Conservation (phyloP, 2,113 vertebrate genomes). For the Holacanthus passer region DNA sequence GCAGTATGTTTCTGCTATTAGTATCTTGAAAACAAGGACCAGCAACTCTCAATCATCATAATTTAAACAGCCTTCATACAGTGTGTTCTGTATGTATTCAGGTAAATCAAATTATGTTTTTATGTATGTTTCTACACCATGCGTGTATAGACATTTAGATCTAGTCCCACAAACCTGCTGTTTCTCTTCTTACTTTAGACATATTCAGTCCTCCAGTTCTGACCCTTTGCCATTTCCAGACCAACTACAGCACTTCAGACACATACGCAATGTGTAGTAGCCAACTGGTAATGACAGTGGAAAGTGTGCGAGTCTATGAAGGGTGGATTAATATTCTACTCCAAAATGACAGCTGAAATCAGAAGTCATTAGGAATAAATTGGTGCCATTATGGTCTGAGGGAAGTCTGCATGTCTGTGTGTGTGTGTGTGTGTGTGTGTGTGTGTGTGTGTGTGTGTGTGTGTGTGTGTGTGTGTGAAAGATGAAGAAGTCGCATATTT, state of each 20-base stretch:
- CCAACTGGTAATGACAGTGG: conserved; percentile 11
- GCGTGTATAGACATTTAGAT: background rate
- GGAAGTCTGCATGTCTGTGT: no score
- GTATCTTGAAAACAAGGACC: no score
- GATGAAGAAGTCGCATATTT: conserved; percentile 38
- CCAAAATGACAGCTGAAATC: conserved; percentile 66
- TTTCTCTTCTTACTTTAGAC: background rate
- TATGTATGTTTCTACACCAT: background rate
- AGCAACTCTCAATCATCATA: no score
- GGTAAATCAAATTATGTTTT: no score
- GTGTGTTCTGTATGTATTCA: background rate
- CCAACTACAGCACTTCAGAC: background rate
- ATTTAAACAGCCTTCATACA: background rate
- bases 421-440: no score
- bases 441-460: conserved; percentile 12
- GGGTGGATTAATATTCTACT: conserved; percentile 64
- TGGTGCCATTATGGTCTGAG: conserved; percentile 68
- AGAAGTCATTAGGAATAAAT: conserved; percentile 76
- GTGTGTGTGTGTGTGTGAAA: conserved; percentile 22
- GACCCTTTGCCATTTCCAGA: background rate
- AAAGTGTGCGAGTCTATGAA: background rate
- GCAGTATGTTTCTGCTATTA: no score
- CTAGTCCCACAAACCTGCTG: no score
- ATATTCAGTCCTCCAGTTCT: background rate
- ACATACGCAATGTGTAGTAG: background rate